A percentile compares a stretch with the other conserved stretches of the same genome.
phyloP scores from a whole-genome alignment of 1,140 invertebrate genomes.

The Cherax quadricarinatus region DNA sequence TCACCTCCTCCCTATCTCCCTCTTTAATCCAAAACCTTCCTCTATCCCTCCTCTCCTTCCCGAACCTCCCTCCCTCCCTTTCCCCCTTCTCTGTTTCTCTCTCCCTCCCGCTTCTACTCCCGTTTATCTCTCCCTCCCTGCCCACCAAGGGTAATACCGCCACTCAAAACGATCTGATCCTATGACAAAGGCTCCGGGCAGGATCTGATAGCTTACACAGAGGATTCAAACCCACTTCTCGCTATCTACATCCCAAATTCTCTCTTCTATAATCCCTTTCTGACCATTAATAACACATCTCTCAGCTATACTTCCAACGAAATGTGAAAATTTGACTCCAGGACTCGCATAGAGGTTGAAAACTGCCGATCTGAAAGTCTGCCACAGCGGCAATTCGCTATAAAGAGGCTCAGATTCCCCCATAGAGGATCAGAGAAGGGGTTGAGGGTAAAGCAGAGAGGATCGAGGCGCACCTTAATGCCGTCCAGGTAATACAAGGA shows the following conservation, averaged over 20 bases:
- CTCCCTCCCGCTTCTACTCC: no score
- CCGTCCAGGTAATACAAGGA: background rate
- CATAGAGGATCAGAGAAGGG: constrained; percentile 14
- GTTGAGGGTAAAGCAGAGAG: constrained; percentile 22
- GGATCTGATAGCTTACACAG: constrained; percentile 35
- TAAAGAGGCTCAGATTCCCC: constrained; percentile 7
- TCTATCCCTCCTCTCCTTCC: background rate
- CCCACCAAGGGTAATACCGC: background rate
- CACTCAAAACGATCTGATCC: constrained; percentile 40
- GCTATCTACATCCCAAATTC: background rate
- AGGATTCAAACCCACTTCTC: background rate
- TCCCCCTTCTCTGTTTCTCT: no score
- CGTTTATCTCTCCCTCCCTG: no score
- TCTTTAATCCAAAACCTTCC: background rate
- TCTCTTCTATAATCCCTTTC: background rate
- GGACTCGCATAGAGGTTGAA: no score
- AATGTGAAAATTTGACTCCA: no score
- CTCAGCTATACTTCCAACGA: no score
- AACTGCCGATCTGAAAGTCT: no score
- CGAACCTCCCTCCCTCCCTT: no score
- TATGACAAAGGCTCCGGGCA: constrained; percentile 22
- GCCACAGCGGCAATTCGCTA: background rate
- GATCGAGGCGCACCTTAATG: constrained; percentile 18
- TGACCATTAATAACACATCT: background rate
- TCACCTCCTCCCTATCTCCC: background rate